phyloP scores from a whole-genome alignment of 1,140 invertebrate species.

The Zaprionus kolodkinae region DNA sequence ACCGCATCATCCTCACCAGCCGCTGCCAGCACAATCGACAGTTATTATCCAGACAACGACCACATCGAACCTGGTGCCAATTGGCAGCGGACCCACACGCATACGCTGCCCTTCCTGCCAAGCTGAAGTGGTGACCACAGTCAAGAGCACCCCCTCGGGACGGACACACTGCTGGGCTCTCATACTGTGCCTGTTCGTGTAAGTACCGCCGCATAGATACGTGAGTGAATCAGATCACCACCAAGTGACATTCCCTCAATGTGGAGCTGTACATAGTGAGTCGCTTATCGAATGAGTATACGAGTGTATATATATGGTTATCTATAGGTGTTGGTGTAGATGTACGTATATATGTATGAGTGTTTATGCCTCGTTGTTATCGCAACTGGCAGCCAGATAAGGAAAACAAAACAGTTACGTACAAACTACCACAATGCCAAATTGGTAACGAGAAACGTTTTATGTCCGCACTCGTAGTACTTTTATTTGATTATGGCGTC shows the following conservation, averaged over 20 bases:
- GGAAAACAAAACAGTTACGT: slow-evolving; percentile 27
- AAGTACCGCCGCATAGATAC: slow-evolving; percentile 50
- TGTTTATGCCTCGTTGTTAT: slow-evolving; percentile 48
- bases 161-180: slow-evolving; percentile 87
- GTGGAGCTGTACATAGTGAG: slow-evolving; percentile 6
- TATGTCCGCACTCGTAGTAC: slow-evolving; percentile 1
- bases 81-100: slow-evolving; percentile 84
- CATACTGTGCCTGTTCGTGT: slow-evolving; percentile 86
- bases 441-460: slow-evolving; percentile 1
- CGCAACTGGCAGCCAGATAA: slow-evolving; percentile 66
- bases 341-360: slow-evolving; percentile 1
- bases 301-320: neutral
- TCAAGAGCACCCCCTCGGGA: slow-evolving; percentile 85
- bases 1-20: slow-evolving; percentile 60
- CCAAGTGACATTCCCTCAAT: slow-evolving; percentile 26
- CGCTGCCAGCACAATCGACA: slow-evolving; percentile 52
- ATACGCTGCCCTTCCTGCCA: slow-evolving; percentile 86
- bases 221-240: neutral
- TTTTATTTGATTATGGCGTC: neutral
- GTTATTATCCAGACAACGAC: slow-evolving; percentile 85
- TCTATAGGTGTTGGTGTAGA: neutral
- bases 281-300: slow-evolving; percentile 14
- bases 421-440: slow-evolving; percentile 1
- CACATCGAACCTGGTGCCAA: slow-evolving; percentile 60
- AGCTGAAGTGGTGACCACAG: slow-evolving; percentile 85